These are phyloP conservation scores for Helicorthomorpha holstii DNA, from an alignment of 1,140 invertebrate genomes.

Conservation along the genomic window DNA sequence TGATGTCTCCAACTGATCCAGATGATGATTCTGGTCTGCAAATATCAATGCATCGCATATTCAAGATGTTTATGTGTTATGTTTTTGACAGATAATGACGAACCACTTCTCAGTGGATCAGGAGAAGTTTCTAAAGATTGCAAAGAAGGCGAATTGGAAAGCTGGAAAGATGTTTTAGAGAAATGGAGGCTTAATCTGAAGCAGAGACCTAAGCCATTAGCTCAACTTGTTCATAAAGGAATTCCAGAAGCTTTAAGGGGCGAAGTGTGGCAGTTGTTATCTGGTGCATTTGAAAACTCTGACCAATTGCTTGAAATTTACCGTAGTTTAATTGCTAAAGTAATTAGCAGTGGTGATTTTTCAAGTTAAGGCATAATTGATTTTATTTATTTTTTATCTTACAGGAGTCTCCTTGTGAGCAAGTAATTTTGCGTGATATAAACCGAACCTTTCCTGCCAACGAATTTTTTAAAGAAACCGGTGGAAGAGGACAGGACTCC, in stretches of 20 bases:
- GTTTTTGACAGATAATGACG: constrained; percentile 51
- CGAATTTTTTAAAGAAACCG: constrained; percentile 88
- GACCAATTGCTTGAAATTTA: constrained; percentile 76
- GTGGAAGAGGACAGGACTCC: constrained; percentile 82
- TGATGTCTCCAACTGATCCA: constrained; percentile 28
- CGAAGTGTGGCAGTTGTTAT: constrained; percentile 92
- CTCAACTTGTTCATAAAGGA: constrained; percentile 61
- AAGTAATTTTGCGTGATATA: constrained; percentile 87
- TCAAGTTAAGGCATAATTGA: constrained; percentile 1
- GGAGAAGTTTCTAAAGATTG: constrained; percentile 94
- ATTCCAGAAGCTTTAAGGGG: constrained; percentile 90
- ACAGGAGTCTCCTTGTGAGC: constrained; percentile 72
- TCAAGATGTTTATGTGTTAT: neutral
- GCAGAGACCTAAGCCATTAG: constrained; percentile 50
- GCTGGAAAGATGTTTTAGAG: constrained; percentile 76
- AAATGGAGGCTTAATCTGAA: constrained; percentile 53
- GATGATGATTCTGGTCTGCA: constrained; percentile 55
- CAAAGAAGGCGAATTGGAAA: constrained; percentile 71
- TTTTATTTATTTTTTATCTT: constrained; percentile 6
- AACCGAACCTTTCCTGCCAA: constrained; percentile 97
- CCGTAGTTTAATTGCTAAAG: constrained; percentile 76
- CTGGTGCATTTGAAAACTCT: constrained; percentile 61
- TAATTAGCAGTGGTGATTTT: constrained; percentile 20
- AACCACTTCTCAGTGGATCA: constrained; percentile 86
- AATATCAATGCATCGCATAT: neutral